Evolutionary conservation across 1,140 invertebrate species (phyloP).

Genomic region (Sesamia nonagrioides): DNA sequence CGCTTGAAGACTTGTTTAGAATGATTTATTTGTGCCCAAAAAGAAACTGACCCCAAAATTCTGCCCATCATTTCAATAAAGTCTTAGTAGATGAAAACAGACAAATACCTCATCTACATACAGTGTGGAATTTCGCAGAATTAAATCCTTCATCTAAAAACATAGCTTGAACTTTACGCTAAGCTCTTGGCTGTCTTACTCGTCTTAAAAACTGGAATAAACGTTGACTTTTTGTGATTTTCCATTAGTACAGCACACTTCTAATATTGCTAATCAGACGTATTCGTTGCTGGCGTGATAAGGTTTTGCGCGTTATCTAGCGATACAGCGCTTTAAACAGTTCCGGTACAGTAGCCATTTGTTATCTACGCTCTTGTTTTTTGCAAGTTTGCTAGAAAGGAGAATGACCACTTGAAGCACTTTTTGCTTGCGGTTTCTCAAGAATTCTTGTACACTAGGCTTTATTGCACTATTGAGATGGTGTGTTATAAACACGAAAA

Average conservation of each 20-base stretch:
- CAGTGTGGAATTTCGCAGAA: not conserved
- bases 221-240: constrained; percentile 35
- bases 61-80: not conserved
- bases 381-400: constrained; percentile 34
- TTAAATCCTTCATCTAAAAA: not conserved
- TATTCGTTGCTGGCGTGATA: constrained; percentile 28
- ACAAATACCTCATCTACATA: not conserved
- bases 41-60: not conserved
- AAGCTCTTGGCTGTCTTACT: not conserved
- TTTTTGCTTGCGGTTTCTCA: constrained; percentile 25
- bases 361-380: constrained; percentile 42
- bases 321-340: constrained; percentile 24
- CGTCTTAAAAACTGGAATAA: constrained; percentile 9
- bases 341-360: constrained; percentile 44
- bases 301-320: constrained; percentile 34
- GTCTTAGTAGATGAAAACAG: not conserved
- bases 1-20: not conserved
- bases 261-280: constrained; percentile 28
- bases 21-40: not conserved
- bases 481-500: constrained; percentile 1
- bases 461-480: constrained; percentile 27
- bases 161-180: constrained; percentile 16
- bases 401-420: constrained; percentile 36
- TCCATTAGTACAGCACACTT: constrained; percentile 30
- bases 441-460: constrained; percentile 18